Conservation (phyloP, 2,797 vertebrate genomes). For the Sorex maritimensis region DNA sequence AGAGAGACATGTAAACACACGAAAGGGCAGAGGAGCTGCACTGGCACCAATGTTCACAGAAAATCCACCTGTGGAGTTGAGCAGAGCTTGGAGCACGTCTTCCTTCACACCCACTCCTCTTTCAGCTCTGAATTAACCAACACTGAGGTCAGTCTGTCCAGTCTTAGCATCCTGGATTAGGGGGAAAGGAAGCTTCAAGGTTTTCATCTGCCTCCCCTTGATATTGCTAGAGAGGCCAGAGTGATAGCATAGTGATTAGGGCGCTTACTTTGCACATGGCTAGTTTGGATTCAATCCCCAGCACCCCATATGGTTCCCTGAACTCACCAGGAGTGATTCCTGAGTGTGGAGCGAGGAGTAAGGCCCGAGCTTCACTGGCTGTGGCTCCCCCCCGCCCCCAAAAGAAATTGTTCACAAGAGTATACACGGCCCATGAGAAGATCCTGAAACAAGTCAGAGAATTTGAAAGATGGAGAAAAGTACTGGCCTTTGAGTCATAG, state of each 20-base stretch:
- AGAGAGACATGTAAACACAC: conserved; percentile 72
- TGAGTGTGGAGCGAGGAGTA: too few relatives aligned
- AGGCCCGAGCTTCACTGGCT: too few relatives aligned
- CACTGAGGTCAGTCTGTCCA: conserved; percentile 55
- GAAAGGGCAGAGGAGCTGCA: conserved; percentile 58
- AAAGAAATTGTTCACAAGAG: too few relatives aligned
- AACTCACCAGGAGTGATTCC: too few relatives aligned
- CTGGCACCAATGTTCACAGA: conserved; percentile 32
- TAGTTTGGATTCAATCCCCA: too few relatives aligned
- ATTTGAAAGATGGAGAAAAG: conserved; percentile 51
- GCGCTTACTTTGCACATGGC: too few relatives aligned
- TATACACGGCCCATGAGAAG: conserved; percentile 67
- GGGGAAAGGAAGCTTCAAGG: conserved; percentile 57
- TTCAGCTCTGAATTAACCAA: conserved; percentile 66
- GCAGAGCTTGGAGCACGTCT: background rate
- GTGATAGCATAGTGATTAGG: too few relatives aligned
- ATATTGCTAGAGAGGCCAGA: conserved; percentile 60
- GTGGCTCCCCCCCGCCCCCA: too few relatives aligned
- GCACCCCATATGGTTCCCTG: too few relatives aligned
- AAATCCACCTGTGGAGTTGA: background rate
- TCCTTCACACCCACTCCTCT: conserved; percentile 26
- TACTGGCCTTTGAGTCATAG: conserved; percentile 41
- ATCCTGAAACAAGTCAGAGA: conserved; percentile 66
- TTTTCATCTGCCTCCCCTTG: conserved; percentile 61
- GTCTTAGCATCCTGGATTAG: conserved; percentile 37